phyloP scores from a whole-genome alignment of 2,797 vertebrate species.

The Vireo griseus region DNA sequence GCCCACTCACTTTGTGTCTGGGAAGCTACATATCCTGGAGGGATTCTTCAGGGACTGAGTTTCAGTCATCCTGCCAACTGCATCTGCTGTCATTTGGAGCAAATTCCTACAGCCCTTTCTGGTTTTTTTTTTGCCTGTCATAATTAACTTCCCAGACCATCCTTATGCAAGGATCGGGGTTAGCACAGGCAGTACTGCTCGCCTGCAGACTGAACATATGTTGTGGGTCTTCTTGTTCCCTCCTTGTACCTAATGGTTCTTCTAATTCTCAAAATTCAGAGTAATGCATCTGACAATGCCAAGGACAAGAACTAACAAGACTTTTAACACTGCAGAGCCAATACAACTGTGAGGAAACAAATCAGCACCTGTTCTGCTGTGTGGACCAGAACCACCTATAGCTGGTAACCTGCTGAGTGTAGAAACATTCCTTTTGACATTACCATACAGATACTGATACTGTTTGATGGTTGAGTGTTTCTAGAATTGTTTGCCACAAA shows the following conservation, averaged over 20 bases:
- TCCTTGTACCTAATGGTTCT: background rate
- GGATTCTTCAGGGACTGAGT: background rate
- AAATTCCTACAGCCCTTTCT: background rate
- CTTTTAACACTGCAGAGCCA: background rate
- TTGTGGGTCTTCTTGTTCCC: slow-evolving; percentile 31
- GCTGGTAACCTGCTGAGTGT: background rate
- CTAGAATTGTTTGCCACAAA: background rate
- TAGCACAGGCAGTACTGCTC: slow-evolving; percentile 31
- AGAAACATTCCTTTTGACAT: background rate
- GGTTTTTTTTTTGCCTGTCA: background rate
- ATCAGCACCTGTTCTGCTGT: background rate
- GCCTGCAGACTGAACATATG: slow-evolving; percentile 54
- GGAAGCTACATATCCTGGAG: background rate
- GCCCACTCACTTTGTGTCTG: background rate
- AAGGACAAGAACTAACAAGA: slow-evolving; percentile 2
- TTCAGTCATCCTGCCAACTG: slow-evolving; percentile 30
- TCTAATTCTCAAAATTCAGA: background rate
- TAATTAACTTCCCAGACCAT: slow-evolving; percentile 42
- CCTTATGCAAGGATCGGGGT: background rate
- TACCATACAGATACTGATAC: background rate
- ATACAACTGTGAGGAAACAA: background rate
- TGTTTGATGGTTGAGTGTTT: background rate
- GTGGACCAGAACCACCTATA: background rate
- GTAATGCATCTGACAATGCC: background rate
- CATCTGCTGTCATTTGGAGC: slow-evolving; percentile 20